Conservation (phyloP, 2,797 vertebrate species). For the Hafferia zeledoni region DNA sequence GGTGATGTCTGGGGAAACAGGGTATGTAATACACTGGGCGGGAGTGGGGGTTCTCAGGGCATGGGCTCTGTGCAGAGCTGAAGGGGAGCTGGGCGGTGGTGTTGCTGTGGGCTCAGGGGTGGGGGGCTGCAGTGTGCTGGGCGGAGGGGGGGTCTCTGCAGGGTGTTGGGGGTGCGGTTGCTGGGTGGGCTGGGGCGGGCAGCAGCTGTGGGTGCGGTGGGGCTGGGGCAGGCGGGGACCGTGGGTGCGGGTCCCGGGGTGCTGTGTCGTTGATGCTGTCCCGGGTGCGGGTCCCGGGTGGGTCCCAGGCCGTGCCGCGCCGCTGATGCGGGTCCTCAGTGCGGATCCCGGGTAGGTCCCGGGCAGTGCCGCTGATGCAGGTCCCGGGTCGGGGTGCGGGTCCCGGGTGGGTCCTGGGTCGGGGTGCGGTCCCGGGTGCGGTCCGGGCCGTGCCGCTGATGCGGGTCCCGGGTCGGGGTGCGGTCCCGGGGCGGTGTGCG, state of each 20-base stretch:
- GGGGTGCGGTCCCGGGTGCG: too few species aligned
- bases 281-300: too few species aligned
- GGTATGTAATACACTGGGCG: accelerated
- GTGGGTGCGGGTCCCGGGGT: not conserved
- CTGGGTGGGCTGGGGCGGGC: not conserved
- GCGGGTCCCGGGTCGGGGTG: too few species aligned
- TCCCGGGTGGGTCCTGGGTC: not conserved
- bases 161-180: not conserved
- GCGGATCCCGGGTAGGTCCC: too few species aligned
- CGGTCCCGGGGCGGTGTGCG: not conserved
- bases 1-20: not conserved
- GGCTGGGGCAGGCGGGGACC: too few species aligned
- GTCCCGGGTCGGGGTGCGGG: not conserved
- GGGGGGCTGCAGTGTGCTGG: not conserved
- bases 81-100: accelerated
- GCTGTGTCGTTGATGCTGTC: too few species aligned
- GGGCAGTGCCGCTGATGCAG: too few species aligned
- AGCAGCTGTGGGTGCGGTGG: not conserved
- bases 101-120: not conserved
- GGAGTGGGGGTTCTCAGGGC: not conserved
- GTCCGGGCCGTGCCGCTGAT: too few species aligned
- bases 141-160: too few species aligned
- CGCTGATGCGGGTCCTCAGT: too few species aligned
- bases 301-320: too few species aligned
- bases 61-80: accelerated